Evolutionary conservation across 2,113 vertebrate genomes (phyloP).

Genomic region (Takifugu bimaculatus): DNA sequence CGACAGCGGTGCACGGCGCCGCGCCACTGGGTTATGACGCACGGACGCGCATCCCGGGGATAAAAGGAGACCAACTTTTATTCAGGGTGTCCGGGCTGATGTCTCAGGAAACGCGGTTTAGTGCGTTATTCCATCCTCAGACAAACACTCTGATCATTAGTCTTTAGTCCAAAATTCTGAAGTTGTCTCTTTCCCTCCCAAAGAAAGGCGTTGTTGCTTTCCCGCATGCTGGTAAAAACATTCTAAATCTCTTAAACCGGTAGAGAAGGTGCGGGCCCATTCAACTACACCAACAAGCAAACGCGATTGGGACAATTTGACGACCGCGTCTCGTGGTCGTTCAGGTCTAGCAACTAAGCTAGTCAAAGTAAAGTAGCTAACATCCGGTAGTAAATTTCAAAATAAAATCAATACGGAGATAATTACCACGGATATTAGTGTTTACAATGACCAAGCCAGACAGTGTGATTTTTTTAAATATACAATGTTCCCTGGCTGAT

Average conservation of each 20-base stretch:
- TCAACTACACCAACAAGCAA: conserved; percentile 25
- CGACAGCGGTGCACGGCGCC: conserved; percentile 1
- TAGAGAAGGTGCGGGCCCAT: too few species aligned
- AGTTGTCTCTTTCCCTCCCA: not conserved
- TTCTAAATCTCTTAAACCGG: too few species aligned
- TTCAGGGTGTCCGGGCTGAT: conserved; percentile 14
- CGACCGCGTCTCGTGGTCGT: not conserved
- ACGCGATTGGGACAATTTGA: conserved; percentile 22
- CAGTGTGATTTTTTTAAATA: too few species aligned
- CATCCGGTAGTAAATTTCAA: conserved; percentile 33
- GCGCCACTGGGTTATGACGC: not conserved
- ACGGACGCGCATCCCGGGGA: not conserved
- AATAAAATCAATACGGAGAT: conserved; percentile 12
- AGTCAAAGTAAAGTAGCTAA: fast-evolving
- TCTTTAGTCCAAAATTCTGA: conserved; percentile 5
- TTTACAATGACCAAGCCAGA: too few species aligned
- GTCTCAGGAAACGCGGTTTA: not conserved
- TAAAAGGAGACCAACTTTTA: conserved; percentile 38
- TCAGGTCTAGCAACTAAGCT: not conserved
- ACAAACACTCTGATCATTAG: not conserved
- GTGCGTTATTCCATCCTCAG: conserved; percentile 9
- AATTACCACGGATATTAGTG: not conserved
- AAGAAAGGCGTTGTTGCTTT: conserved; percentile 1
- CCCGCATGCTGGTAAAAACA: too few species aligned
- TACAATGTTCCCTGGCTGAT: too few species aligned